Evolutionary conservation across 2,888 invertebrate species (phyloP).

Genomic region (Peribatodes rhomboidaria): DNA sequence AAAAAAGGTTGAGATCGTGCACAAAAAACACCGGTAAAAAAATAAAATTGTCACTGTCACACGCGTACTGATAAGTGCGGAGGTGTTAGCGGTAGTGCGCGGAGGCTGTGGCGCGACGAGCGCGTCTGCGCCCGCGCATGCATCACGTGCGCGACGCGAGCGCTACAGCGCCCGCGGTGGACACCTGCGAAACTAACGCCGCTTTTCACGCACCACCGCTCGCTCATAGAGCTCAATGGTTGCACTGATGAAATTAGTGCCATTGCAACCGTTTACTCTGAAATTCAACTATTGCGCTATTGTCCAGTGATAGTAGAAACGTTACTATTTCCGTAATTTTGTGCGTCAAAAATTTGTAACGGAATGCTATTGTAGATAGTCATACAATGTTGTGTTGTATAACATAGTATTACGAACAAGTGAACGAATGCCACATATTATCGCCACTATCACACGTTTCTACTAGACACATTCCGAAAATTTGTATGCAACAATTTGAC

Average conservation of each 20-base stretch:
- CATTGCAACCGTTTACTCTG: constrained; percentile 45
- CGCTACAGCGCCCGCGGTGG: constrained; percentile 78
- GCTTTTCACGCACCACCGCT: constrained; percentile 72
- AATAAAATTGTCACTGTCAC: constrained; percentile 67
- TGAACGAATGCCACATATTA: too few relatives aligned
- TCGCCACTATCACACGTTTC: too few relatives aligned
- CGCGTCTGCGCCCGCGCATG: constrained; percentile 80
- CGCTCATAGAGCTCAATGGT: constrained; percentile 59
- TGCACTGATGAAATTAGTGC: constrained; percentile 52
- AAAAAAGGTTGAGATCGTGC: constrained; percentile 43
- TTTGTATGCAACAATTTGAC: too few relatives aligned
- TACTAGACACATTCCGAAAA: too few relatives aligned
- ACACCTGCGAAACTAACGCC: constrained; percentile 69
- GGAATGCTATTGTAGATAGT: constrained; percentile 5
- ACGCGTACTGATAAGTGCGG: constrained; percentile 70
- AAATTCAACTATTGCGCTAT: constrained; percentile 44
- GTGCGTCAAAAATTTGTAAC: constrained; percentile 21
- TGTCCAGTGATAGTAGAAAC: constrained; percentile 38
- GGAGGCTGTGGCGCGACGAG: constrained; percentile 81
- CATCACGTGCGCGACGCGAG: constrained; percentile 79
- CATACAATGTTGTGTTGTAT: not conserved
- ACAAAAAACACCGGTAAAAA: constrained; percentile 54
- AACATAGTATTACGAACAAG: too few relatives aligned
- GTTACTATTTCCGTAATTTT: constrained; percentile 44
- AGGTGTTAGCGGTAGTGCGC: constrained; percentile 67